phyloP scores from a whole-genome alignment of 2,113 vertebrate species.

The Brachyhypopomus occidentalis region DNA sequence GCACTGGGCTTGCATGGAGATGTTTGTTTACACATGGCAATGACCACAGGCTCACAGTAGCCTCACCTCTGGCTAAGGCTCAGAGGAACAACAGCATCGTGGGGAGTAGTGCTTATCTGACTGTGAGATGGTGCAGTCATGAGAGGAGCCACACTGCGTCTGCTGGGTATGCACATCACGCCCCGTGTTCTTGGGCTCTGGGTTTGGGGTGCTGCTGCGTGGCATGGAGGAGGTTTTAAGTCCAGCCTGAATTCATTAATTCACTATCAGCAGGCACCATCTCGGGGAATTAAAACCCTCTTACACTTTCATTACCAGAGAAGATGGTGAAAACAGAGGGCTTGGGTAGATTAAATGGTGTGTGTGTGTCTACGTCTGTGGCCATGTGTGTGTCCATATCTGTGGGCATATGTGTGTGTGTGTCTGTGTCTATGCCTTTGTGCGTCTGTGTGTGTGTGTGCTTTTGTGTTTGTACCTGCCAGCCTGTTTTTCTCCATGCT shows the following conservation, averaged over 20 bases:
- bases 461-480: constrained; percentile 5
- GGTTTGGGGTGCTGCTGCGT: constrained; percentile 3
- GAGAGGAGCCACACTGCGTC: constrained; percentile 7
- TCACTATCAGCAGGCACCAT: constrained; percentile 20
- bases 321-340: constrained; percentile 18
- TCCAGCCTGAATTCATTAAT: constrained; percentile 39
- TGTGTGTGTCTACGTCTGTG: background rate
- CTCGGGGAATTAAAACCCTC: constrained; percentile 24
- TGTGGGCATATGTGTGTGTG: constrained; percentile 1
- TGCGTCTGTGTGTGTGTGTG: background rate
- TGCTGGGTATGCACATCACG: background rate
- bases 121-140: background rate
- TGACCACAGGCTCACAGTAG: constrained; percentile 11
- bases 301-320: constrained; percentile 40
- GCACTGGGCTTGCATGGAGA: constrained; percentile 18
- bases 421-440: background rate
- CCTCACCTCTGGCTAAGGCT: constrained; percentile 6
- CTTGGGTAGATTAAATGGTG: background rate
- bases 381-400: background rate
- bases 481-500: background rate
- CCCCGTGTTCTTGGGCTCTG: background rate
- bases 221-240: background rate
- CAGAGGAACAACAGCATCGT: background rate
- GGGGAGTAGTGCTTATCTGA: constrained; percentile 1
- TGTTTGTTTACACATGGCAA: constrained; percentile 14